Percentiles rank a stretch among this genome's conserved stretches.
Conservation (phyloP, 2,113 vertebrate species). For the Rhinolophus sinicus region DNA sequence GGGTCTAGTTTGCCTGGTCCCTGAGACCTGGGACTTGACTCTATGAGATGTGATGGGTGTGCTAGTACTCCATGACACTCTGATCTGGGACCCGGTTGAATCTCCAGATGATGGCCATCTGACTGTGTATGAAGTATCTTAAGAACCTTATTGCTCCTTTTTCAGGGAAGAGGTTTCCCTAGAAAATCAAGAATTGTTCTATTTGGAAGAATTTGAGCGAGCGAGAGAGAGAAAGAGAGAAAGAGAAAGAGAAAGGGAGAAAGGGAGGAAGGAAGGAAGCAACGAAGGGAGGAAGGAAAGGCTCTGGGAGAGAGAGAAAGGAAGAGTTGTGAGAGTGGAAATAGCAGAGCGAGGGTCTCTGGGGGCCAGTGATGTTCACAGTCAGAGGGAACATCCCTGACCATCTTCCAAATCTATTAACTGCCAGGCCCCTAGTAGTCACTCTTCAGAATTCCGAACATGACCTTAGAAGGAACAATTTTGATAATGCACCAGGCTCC, state of each 20-base stretch:
- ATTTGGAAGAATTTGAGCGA: neutral
- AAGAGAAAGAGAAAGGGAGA: neutral
- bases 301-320: neutral
- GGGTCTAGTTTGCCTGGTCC: neutral
- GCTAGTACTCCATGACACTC: neutral
- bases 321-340: neutral
- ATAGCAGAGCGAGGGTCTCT: neutral
- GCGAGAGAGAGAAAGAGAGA: neutral
- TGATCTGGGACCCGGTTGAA: neutral
- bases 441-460: neutral
- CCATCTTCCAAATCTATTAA: too few relatives aligned
- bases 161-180: neutral
- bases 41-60: neutral
- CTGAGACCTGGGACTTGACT: neutral
- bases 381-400: neutral
- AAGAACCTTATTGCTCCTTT: neutral
- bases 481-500: neutral
- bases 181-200: neutral
- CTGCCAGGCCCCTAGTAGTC: neutral
- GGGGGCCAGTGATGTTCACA: neutral
- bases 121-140: neutral
- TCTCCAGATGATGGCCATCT: rapidly evolving
- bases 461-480: constrained; percentile 2
- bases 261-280: neutral
- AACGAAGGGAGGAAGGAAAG: neutral